Evolutionary conservation across 2,888 invertebrate species (phyloP).

Genomic region (Oligia latruncula): DNA sequence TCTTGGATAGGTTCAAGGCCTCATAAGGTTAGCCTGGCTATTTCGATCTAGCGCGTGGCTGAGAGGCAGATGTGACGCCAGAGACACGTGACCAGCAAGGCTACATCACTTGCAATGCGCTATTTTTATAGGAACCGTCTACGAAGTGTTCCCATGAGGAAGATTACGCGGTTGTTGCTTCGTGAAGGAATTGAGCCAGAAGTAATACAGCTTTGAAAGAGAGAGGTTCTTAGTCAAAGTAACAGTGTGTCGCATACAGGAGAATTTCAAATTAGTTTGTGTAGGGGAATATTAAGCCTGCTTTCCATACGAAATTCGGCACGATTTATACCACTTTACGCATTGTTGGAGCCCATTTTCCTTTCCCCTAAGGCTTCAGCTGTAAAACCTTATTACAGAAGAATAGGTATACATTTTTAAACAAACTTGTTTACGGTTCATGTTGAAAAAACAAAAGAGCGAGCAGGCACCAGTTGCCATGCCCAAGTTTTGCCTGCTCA

Average conservation of each 20-base stretch:
- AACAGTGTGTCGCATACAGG: neutral
- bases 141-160: constrained; percentile 15
- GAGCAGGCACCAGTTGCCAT: constrained; percentile 24
- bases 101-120: constrained; percentile 47
- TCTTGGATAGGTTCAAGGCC: constrained; percentile 61
- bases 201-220: neutral
- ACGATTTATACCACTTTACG: constrained; percentile 25
- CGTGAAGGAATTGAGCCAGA: constrained; percentile 9
- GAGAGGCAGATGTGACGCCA: constrained; percentile 37
- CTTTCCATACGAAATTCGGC: constrained; percentile 16
- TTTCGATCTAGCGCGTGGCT: constrained; percentile 60
- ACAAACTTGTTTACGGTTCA: constrained; percentile 36
- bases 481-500: constrained; percentile 24
- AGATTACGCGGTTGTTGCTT: neutral
- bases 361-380: constrained; percentile 6
- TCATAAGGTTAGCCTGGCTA: constrained; percentile 64
- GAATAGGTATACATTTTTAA: constrained; percentile 41
- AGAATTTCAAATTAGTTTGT: constrained; percentile 12
- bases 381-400: constrained; percentile 23
- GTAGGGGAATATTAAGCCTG: neutral
- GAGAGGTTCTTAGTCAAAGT: neutral
- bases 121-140: constrained; percentile 55
- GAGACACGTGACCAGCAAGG: constrained; percentile 50
- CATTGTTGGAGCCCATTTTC: constrained; percentile 13
- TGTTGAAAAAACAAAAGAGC: constrained; percentile 21